Evolutionary conservation across 2,113 vertebrate genomes (phyloP), one percentile per base, ranked within the genome.

Genomic region (Phalacrocorax brasilianus): DNA sequence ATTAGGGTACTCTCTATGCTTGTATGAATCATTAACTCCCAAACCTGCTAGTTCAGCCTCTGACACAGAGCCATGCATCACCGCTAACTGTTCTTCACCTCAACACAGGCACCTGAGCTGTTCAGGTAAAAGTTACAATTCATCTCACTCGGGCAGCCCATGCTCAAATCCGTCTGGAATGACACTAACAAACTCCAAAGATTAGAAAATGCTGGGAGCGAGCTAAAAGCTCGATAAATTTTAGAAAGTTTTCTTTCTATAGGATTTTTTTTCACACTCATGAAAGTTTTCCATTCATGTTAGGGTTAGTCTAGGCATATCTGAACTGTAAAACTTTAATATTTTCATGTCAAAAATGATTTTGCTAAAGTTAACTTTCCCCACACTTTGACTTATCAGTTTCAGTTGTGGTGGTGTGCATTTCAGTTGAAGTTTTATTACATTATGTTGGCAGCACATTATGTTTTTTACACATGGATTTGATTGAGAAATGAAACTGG

Each of bases 401-500:
- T 98, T 97, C 97, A 97, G 97, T 97, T 68, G 88, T 93, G 92
- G 94, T 95, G 96, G 97, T 96, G 96, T 98, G 97, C 95, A 82
- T 98, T 98, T 98, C 96, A 95, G 96, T 72, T 95, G 97, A 97
- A 98, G 96, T 97, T 98, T 98, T 98, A 98, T 98, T 98, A 98
- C 97, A 98, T 95, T 97, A 98, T 93, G 97, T 96, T 98, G 98
- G 98, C 97, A 97, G 97, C 91, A 96, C 96, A 97, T 97, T 97
- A 97, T 94, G 96, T 94, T 97, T 98, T 97, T 98, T 98, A 98
- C 98, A 98, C 97, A 98, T 98, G 98, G 98, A 98, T 98, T 98
- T 98, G 98, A 98, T 98, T 98, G 98, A 98, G 98, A 98, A 98
- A 98, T 98, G 98, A 97, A 98, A 95, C 97, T 97, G 95, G 98